A percentile compares a stretch with the other conserved stretches of the same genome.
These are phyloP conservation scores for Ophion ellenae DNA, from an alignment of 2,888 invertebrate species.

Conservation along the genomic window DNA sequence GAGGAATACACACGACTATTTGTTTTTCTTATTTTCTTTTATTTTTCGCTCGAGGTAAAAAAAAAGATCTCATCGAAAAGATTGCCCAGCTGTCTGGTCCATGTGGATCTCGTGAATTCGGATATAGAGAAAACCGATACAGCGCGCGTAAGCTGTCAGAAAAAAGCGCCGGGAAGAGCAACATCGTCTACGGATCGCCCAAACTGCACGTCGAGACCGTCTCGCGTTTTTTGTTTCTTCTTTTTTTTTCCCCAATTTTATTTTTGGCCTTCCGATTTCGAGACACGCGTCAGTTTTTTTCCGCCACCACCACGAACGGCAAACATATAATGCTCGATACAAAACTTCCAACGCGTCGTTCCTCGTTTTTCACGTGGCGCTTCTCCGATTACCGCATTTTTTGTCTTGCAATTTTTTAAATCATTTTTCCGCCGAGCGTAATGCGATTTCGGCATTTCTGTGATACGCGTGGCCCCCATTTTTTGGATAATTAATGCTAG, in stretches of 20 bases:
- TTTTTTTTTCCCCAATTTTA: conserved; percentile 39
- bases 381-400: conserved; percentile 53
- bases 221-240: not conserved
- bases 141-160: conserved; percentile 15
- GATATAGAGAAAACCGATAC: conserved; percentile 16
- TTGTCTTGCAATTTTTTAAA: conserved; percentile 14
- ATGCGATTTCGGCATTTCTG: conserved; percentile 44
- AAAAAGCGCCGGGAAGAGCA: not conserved
- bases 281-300: conserved; percentile 56
- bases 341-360: conserved; percentile 16
- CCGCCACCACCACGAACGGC: conserved; percentile 13
- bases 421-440: conserved; percentile 14
- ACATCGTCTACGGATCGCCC: conserved; percentile 17
- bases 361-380: conserved; percentile 31
- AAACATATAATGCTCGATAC: conserved; percentile 8
- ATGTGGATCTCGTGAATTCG: conserved; percentile 25
- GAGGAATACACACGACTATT: not conserved
- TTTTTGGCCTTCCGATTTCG: conserved; percentile 58
- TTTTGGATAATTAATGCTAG: too few species aligned
- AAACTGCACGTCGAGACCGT: not conserved
- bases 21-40: not conserved
- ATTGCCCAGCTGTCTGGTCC: conserved; percentile 48
- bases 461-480: not conserved
- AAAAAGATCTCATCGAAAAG: conserved; percentile 39
- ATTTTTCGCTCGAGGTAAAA: not conserved